Percentiles rank a stretch among this genome's conserved stretches.
Evolutionary conservation across 2,888 invertebrate genomes (phyloP).

Genomic region (Andrena chrysosceles): DNA sequence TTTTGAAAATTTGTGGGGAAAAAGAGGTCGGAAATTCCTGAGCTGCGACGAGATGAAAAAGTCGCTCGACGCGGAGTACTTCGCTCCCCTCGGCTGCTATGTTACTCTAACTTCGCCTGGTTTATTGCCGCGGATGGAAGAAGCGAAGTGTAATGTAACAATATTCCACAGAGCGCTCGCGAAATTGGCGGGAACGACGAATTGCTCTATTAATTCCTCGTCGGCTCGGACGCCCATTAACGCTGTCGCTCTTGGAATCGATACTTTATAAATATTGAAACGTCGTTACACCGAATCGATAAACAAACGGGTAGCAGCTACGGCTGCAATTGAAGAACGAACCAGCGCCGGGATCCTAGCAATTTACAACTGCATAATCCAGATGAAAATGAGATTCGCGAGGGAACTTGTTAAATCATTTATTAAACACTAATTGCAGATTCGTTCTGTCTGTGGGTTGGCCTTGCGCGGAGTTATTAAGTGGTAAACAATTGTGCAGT

Average conservation of each 20-base stretch:
- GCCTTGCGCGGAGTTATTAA: neutral
- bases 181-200: constrained; percentile 1
- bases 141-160: no score
- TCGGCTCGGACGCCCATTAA: neutral
- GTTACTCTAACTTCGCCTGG: no score
- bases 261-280: constrained; percentile 23
- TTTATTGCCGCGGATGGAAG: no score
- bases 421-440: neutral
- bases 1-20: neutral
- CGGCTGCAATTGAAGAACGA: neutral
- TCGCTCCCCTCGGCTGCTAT: no score
- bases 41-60: no score
- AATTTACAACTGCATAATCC: neutral
- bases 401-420: constrained; percentile 10
- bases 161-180: neutral
- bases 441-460: neutral
- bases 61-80: no score
- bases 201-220: constrained; percentile 13
- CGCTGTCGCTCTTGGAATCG: constrained; percentile 10
- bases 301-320: neutral
- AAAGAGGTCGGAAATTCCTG: no score
- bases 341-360: neutral
- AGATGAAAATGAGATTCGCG: constrained; percentile 1
- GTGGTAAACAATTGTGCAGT: neutral
- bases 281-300: constrained; percentile 9